Evolutionary conservation across 2,113 vertebrate genomes (phyloP).

Genomic region (Xenopus borealis): DNA sequence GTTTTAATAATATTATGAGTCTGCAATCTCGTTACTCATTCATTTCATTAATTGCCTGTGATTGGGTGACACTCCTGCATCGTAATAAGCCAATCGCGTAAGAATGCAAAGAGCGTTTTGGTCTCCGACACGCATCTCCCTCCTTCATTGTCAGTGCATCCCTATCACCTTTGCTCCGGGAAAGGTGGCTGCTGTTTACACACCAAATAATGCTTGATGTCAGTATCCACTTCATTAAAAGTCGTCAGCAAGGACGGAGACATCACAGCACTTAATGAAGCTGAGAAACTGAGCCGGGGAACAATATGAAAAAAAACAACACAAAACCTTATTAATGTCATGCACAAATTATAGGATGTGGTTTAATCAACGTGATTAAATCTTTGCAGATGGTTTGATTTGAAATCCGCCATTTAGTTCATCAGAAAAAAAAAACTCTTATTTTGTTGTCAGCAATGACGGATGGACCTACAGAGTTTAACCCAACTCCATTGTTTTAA

Average conservation of each 20-base stretch:
- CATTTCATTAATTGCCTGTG: slow-evolving; percentile 19
- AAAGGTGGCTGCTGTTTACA: neutral
- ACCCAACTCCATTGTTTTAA: too few species aligned
- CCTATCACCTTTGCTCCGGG: neutral
- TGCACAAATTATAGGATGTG: neutral
- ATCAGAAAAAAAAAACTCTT: neutral
- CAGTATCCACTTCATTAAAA: slow-evolving; percentile 1
- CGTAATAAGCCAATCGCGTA: slow-evolving; percentile 28
- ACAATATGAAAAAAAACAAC: neutral
- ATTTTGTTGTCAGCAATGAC: neutral
- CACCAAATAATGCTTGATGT: neutral
- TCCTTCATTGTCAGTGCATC: slow-evolving; percentile 1
- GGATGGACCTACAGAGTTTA: neutral
- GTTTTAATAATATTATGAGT: slow-evolving; percentile 22
- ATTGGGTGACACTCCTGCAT: slow-evolving; percentile 10
- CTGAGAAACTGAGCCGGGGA: neutral
- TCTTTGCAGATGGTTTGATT: slow-evolving; percentile 21
- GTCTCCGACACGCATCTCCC: neutral
- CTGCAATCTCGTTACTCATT: slow-evolving; percentile 14
- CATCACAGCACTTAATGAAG: neutral
- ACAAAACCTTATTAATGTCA: slow-evolving; percentile 12
- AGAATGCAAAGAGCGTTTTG: neutral
- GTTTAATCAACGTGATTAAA: slow-evolving; percentile 25
- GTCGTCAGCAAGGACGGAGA: neutral
- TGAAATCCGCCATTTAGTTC: slow-evolving; percentile 5